phyloP scores from a whole-genome alignment of 2,888 invertebrate genomes.

The Stratiomys singularior region DNA sequence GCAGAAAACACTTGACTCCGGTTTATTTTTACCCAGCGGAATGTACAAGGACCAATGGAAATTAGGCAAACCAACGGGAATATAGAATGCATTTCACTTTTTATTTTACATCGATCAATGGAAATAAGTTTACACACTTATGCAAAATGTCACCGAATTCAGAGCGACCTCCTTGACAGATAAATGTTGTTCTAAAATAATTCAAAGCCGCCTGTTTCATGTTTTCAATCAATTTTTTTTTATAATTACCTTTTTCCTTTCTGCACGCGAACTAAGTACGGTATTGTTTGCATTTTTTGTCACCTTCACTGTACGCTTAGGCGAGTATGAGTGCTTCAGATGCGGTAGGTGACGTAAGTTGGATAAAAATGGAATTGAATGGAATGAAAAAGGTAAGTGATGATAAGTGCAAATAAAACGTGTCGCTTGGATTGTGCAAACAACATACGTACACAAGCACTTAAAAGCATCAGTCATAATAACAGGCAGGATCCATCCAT shows the following conservation, averaged over 20 bases:
- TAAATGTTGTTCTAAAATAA: too few species aligned
- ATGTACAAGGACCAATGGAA: too few species aligned
- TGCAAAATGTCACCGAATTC: too few species aligned
- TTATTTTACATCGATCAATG: too few species aligned
- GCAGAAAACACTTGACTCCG: too few species aligned
- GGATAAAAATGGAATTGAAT: constrained; percentile 41
- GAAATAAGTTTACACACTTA: too few species aligned
- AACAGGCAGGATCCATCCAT: constrained; percentile 31
- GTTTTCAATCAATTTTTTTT: neutral
- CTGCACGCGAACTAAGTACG: neutral
- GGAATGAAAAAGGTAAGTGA: constrained; percentile 35
- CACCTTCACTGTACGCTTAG: neutral
- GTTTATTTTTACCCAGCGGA: too few species aligned
- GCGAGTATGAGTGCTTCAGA: neutral
- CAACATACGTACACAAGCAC: constrained; percentile 37
- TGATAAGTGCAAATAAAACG: constrained; percentile 44
- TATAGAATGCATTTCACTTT: too few species aligned
- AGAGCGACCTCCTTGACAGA: too few species aligned
- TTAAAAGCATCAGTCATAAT: constrained; percentile 40
- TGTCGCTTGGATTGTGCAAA: constrained; percentile 40
- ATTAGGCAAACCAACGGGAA: too few species aligned
- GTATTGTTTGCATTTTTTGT: constrained; percentile 28
- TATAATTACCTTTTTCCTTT: constrained; percentile 6
- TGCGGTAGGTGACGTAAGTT: constrained; percentile 21
- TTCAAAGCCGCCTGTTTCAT: neutral